phyloP scores from a whole-genome alignment of 2,113 vertebrate genomes.

The Xiphorhynchus elegans region DNA sequence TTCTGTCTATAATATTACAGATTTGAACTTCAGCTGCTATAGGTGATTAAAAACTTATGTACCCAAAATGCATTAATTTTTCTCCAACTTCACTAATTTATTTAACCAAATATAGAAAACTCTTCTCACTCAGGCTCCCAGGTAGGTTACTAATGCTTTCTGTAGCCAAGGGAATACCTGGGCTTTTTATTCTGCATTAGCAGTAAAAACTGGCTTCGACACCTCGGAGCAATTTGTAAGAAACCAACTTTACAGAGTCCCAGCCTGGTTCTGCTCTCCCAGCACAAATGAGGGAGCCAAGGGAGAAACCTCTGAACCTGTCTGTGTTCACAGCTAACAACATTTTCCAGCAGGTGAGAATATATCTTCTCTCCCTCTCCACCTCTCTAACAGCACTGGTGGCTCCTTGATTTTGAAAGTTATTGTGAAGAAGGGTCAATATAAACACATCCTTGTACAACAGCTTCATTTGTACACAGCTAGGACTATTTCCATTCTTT shows the following conservation, averaged over 20 bases:
- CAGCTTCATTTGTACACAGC: neutral
- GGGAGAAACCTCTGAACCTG: neutral
- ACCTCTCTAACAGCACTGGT: neutral
- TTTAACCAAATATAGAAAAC: neutral
- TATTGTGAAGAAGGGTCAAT: neutral
- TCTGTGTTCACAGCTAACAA: neutral
- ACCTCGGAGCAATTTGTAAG: neutral
- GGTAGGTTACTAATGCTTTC: neutral
- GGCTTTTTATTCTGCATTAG: neutral
- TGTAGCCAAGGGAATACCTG: neutral
- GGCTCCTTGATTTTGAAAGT: neutral
- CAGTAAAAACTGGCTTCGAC: neutral
- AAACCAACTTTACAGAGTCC: neutral
- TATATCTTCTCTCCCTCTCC: neutral
- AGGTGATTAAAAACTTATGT: neutral
- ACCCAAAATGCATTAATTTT: neutral
- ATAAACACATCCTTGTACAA: neutral
- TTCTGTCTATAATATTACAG: neutral
- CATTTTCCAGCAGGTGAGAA: neutral
- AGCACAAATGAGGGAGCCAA: neutral
- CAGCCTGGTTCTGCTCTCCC: neutral
- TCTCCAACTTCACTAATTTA: neutral
- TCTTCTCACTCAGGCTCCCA: neutral
- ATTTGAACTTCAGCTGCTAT: neutral
- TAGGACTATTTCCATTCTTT: neutral